Conservation (phyloP, 2,113 vertebrate species). For the Camelus dromedarius region DNA sequence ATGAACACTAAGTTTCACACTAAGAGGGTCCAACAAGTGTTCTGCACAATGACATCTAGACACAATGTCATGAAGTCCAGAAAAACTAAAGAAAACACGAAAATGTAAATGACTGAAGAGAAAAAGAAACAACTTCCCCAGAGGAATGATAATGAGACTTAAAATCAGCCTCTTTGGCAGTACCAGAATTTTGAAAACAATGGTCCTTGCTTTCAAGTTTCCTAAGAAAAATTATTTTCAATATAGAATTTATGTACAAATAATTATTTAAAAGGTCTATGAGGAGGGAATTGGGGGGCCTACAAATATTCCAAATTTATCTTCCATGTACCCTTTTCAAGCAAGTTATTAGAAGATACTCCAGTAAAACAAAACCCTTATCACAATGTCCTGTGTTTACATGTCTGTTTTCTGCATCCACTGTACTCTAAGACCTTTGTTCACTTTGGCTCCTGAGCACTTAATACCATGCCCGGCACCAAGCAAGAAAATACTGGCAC, state of each 20-base stretch:
- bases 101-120: background rate
- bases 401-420: background rate
- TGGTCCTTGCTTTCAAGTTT: background rate
- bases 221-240: background rate
- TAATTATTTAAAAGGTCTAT: background rate
- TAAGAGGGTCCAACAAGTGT: background rate
- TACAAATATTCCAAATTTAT: background rate
- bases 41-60: background rate
- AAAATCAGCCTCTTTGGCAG: background rate
- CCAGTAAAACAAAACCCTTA: slow-evolving; percentile 15
- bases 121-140: background rate
- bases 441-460: background rate
- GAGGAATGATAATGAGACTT: background rate
- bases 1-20: background rate
- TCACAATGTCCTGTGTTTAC: background rate
- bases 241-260: background rate
- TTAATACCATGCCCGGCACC: background rate
- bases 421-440: background rate
- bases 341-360: background rate
- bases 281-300: background rate
- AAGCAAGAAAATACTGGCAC: background rate
- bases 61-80: background rate
- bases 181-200: background rate
- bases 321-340: background rate
- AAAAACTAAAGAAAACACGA: background rate